Evolutionary conservation across 1,140 invertebrate species (phyloP).

Genomic region (Danaus plexippus): DNA sequence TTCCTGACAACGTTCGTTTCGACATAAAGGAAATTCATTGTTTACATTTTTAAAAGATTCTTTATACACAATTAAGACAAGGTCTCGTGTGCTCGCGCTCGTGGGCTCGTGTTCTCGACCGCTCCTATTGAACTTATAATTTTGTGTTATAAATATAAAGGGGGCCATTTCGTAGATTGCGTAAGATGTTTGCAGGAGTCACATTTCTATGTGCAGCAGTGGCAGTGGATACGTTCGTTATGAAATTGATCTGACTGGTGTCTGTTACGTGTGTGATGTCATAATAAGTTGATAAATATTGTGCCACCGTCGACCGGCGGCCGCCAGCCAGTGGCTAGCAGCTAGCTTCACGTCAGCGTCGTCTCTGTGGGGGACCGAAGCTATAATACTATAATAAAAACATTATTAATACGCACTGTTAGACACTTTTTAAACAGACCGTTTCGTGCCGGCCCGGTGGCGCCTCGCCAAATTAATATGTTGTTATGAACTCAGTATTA

Average conservation of each 20-base stretch:
- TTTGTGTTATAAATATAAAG: background rate
- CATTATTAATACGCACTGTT: too few relatives aligned
- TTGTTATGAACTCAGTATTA: too few relatives aligned
- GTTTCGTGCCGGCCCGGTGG: too few relatives aligned
- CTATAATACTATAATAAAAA: too few relatives aligned
- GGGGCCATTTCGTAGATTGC: conserved; percentile 18
- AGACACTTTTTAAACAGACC: background rate
- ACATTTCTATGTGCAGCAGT: conserved; percentile 19
- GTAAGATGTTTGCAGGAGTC: conserved; percentile 17
- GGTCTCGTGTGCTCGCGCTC: conserved; percentile 14
- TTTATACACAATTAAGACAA: conserved; percentile 18
- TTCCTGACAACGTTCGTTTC: conserved; percentile 6
- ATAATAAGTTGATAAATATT: conserved; percentile 10
- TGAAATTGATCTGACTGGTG: conserved; percentile 33
- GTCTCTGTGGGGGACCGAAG: too few relatives aligned
- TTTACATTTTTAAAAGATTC: conserved; percentile 11
- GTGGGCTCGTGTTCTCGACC: conserved; percentile 3
- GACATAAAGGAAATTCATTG: conserved; percentile 25
- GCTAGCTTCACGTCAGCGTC: too few relatives aligned
- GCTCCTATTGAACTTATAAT: background rate
- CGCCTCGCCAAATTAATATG: too few relatives aligned
- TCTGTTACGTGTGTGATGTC: conserved; percentile 24
- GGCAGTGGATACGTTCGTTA: conserved; percentile 16
- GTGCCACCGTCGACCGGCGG: background rate
- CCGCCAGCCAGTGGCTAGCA: too few relatives aligned